Evolutionary conservation across 2,113 vertebrate species (phyloP), one percentile per base, ranked within the genome.

Genomic region (Chlorodrepanis virens): DNA sequence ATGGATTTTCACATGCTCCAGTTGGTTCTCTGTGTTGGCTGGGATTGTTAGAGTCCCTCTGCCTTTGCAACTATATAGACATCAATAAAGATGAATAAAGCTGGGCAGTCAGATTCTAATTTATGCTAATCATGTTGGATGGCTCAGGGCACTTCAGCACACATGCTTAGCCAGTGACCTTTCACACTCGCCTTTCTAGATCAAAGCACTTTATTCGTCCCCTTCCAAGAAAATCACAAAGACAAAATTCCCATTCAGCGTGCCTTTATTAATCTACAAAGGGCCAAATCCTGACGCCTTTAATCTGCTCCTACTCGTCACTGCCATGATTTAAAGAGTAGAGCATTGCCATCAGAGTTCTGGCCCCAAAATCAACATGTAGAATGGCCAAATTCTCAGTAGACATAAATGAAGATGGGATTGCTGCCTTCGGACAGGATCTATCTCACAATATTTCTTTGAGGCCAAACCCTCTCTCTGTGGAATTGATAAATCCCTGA

Each of bases 171-270:
- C 76, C 83, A 78, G 90, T 96, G 93, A 97, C 94, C 94, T 96
- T 93, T 97, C 96, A 89, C 93, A 96, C 60, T 93, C 47, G 29
- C 52, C 49, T 89, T 94, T 94, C 85, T 44, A 94, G 83, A 96
- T 96, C 90, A 97, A 97, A 96, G 94, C 80, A 53, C 54, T 95
- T 87, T 65, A 95, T 91, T 95, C 59, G 31, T 80, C 67, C 63
- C 78, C 85, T 91, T 96, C 93, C 94, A 96, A 88, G 92, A 91
- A 94, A 97, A 93, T 86, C 94, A 95, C 95, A 96, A 96, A 96
- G 95, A 92, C 93, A 96, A 86, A 95, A 96, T 96, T 96, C 88
- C 88, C 52, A 88, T 94, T 96, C 96, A 95, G 59, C 3, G 5
- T 0, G 52, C 87, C 56, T 96, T 88, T 88, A 96, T 95, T 92